Base-by-base conservation (phyloP, 2,113 vertebrate species). In the Nothobranchius furzeri region DNA sequence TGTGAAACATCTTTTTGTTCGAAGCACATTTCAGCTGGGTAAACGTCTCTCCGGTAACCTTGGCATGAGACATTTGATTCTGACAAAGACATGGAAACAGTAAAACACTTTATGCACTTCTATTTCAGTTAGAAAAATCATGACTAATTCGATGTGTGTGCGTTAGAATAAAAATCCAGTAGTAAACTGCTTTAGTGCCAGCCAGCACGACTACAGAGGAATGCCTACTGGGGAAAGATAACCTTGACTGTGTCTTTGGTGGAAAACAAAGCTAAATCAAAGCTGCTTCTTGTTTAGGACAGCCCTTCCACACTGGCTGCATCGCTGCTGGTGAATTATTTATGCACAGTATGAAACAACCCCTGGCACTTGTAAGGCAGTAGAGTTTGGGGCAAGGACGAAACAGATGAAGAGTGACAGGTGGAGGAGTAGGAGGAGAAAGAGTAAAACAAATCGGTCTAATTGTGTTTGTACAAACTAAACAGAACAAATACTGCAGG, bases 301-400 rank as follows among this genome's bases (percentile, higher is more conserved):
- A 78, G 73, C 64, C 58, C 66, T 68, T 55, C 68, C 70, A 61
- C 55, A 73, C 81, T 80, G 82, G 24, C 80, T 74, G 78, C 54
- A 61, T 36, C 71, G 78, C 70, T 77, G 58, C 43, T 70, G 57
- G 76, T 92, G 78, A 89, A 91, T 93, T 88, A 91, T 91, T 91
- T 87, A 86, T 89, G 75, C 61, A 56, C 65, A 76, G 79, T 86
- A 88, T 80, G 57, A 86, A 83, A 83, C 78, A 82, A 90, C 82
- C 82, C 73, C 81, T 80, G 82, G 75, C 46, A 69, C 70, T 71
- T 61, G 66, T 46, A 72, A 77, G 63, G 70, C 53, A 25, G 50
- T 47, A 55, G 17, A 52, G 81, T 43, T 30, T 48, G 45, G 60
- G 4, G 73, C 68, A 79, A 82, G 74, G 73, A 83, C 57, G 71